phyloP scores from a whole-genome alignment of 2,113 vertebrate genomes.

The Hypocryptadius cinnamomeus region DNA sequence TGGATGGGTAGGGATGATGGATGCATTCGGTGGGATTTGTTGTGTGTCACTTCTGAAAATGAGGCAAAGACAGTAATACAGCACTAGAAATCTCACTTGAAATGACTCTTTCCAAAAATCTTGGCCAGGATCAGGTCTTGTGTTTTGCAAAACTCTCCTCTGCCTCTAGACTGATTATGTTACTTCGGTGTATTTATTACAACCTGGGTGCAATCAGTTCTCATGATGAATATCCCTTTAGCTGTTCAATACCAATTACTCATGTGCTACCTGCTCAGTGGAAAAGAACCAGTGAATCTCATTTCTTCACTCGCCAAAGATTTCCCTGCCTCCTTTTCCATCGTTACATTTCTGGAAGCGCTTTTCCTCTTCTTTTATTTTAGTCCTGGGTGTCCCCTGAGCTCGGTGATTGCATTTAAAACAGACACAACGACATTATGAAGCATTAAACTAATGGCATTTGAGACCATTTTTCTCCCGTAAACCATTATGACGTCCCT shows the following conservation, averaged over 20 bases:
- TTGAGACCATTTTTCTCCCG: slow-evolving; percentile 48
- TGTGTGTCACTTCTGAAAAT: accelerated
- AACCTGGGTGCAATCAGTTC: neutral
- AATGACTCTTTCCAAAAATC: neutral
- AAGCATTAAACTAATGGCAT: slow-evolving; percentile 66
- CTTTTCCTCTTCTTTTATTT: slow-evolving; percentile 37
- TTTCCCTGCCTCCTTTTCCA: neutral
- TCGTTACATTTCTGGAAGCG: neutral
- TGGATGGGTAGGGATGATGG: neutral
- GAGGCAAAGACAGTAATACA: neutral
- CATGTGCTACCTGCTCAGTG: neutral
- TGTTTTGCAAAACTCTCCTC: neutral
- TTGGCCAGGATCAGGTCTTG: neutral
- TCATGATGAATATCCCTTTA: neutral
- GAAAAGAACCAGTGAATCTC: neutral
- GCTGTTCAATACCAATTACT: neutral
- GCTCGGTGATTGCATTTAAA: slow-evolving; percentile 53
- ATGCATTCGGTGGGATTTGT: accelerated
- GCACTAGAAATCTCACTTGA: neutral
- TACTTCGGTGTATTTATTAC: neutral
- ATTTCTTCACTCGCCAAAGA: neutral
- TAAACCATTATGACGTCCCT: slow-evolving; percentile 34
- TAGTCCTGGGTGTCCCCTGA: slow-evolving; percentile 31
- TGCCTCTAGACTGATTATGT: neutral
- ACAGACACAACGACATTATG: slow-evolving; percentile 49